Percentiles rank a stretch among this genome's conserved stretches.
These are phyloP conservation scores for Regulus satrapa DNA, from an alignment of 2,113 vertebrate species.

Conservation along the genomic window DNA sequence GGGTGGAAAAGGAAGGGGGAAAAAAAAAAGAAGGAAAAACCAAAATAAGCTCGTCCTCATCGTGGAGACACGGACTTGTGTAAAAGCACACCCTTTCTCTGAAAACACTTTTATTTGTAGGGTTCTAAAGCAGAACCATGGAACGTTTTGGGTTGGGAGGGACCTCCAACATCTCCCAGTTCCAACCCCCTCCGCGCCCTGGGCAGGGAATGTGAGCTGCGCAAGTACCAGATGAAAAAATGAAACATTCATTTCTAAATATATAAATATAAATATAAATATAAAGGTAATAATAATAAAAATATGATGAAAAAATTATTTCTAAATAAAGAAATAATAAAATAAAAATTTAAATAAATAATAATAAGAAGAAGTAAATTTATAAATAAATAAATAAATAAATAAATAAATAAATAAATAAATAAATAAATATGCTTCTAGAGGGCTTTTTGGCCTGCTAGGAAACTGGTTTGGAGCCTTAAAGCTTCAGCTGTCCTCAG, in stretches of 20 bases:
- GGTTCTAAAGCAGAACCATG: neutral
- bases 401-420: too few species aligned
- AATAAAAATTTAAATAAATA: too few species aligned
- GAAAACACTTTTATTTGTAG: neutral
- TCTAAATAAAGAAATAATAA: too few species aligned
- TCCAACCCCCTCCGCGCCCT: neutral
- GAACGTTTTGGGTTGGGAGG: rapidly evolving
- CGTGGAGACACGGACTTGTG: rapidly evolving
- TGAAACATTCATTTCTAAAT: neutral
- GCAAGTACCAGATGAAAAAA: neutral
- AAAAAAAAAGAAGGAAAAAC: too few species aligned
- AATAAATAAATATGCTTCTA: neutral
- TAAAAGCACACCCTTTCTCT: neutral
- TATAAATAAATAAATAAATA: too few species aligned
- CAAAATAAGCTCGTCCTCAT: neutral
- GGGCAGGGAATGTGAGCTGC: neutral
- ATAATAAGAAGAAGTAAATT: too few species aligned
- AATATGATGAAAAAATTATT: too few species aligned
- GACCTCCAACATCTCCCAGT: neutral
- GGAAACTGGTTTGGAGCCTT: neutral
- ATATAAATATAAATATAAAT: too few species aligned
- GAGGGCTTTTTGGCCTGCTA: neutral
- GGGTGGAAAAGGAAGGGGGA: neutral
- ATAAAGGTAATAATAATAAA: too few species aligned
- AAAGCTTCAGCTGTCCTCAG: neutral